Percentiles rank a stretch among this genome's conserved stretches.
phyloP scores from a whole-genome alignment of 2,797 vertebrate species.

The Dipus sagitta region DNA sequence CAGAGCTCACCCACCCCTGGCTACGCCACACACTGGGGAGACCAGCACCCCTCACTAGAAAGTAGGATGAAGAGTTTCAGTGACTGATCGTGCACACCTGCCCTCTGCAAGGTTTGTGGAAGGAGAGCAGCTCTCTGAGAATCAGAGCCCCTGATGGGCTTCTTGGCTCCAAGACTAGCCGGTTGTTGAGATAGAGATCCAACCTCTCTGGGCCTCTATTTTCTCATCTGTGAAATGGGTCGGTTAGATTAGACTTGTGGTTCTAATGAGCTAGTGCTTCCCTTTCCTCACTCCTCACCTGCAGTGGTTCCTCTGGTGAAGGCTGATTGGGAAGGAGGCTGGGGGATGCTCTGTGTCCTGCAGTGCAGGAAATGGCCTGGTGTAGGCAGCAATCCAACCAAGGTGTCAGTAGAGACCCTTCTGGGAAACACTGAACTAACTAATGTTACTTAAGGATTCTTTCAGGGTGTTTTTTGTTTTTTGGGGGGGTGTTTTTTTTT shows the following conservation, averaged over 20 bases:
- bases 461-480: no score
- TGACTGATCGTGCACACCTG: background rate
- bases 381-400: no score
- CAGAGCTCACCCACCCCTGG: background rate
- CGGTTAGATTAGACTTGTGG: background rate
- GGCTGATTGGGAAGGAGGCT: no score
- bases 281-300: background rate
- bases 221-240: background rate
- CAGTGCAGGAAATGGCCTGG: no score
- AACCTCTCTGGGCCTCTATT: background rate
- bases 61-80: background rate
- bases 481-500: no score
- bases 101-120: background rate
- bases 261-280: background rate
- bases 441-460: no score
- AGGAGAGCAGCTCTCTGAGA: background rate
- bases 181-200: background rate
- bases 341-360: no score
- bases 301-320: no score
- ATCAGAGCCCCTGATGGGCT: background rate
- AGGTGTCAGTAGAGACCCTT: no score
- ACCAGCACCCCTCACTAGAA: background rate
- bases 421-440: no score
- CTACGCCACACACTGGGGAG: background rate
- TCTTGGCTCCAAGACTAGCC: background rate